Conservation (phyloP, 2,113 vertebrate genomes). For the Gila orcuttii region DNA sequence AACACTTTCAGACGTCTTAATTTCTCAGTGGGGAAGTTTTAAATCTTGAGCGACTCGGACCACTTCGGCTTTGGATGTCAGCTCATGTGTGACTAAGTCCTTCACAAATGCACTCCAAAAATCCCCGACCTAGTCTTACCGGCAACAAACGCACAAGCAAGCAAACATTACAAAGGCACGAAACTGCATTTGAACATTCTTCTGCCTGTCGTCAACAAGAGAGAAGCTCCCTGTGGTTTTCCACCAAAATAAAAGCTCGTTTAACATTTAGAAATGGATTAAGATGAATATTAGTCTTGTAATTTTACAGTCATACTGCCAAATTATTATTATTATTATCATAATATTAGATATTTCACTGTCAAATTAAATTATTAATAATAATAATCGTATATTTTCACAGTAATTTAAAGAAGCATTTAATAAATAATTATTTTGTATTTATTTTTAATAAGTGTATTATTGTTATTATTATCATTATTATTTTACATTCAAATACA, state of each 20-base stretch:
- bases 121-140: not conserved
- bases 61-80: slow-evolving; percentile 14
- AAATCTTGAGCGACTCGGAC: not conserved
- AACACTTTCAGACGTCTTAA: slow-evolving; percentile 2
- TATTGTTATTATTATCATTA: too few relatives aligned
- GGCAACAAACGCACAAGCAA: not conserved
- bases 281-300: not conserved
- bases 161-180: not conserved
- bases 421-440: too few relatives aligned
- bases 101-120: slow-evolving; percentile 30
- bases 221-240: not conserved
- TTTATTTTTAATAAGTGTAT: too few relatives aligned
- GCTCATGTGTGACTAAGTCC: slow-evolving; percentile 35
- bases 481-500: too few relatives aligned
- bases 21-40: slow-evolving; percentile 11
- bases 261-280: not conserved
- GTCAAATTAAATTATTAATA: too few relatives aligned
- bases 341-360: too few relatives aligned
- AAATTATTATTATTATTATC: too few relatives aligned
- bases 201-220: not conserved
- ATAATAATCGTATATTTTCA: too few relatives aligned
- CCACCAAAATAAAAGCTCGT: too few relatives aligned
- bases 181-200: not conserved
- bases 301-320: not conserved
- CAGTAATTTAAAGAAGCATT: too few relatives aligned